Evolutionary conservation across 2,888 invertebrate genomes (phyloP).

Genomic region (Phorcus lineatus): DNA sequence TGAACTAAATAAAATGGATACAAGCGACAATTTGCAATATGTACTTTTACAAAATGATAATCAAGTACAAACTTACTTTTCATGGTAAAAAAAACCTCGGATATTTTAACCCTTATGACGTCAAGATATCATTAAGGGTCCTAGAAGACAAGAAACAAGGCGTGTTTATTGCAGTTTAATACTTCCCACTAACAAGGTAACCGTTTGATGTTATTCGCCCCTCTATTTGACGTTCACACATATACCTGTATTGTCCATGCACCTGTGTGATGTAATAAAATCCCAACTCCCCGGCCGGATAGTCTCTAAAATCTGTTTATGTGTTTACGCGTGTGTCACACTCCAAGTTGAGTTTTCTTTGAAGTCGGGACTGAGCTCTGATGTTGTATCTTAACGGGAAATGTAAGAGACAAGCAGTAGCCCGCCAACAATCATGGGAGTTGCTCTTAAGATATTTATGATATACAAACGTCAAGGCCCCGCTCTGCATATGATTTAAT

Average conservation of each 20-base stretch:
- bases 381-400: constrained; percentile 23
- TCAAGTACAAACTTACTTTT: too few relatives aligned
- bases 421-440: constrained; percentile 3
- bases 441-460: constrained; percentile 4
- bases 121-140: too few relatives aligned
- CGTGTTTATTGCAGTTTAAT: too few relatives aligned
- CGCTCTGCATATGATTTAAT: constrained; percentile 11
- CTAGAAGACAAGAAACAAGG: too few relatives aligned
- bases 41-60: too few relatives aligned
- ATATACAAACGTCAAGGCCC: constrained; percentile 3
- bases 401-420: constrained; percentile 4
- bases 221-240: too few relatives aligned
- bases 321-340: not conserved
- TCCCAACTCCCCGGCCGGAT: not conserved
- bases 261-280: constrained; percentile 19
- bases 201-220: too few relatives aligned
- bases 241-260: not conserved
- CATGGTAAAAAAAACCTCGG: too few relatives aligned
- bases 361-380: not conserved
- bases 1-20: too few relatives aligned
- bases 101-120: too few relatives aligned
- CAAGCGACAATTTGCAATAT: too few relatives aligned
- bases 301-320: constrained; percentile 16
- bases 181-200: too few relatives aligned
- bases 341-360: not conserved